Base-by-base conservation (phyloP, 2,797 vertebrate genomes). In the Lacerta agilis region DNA sequence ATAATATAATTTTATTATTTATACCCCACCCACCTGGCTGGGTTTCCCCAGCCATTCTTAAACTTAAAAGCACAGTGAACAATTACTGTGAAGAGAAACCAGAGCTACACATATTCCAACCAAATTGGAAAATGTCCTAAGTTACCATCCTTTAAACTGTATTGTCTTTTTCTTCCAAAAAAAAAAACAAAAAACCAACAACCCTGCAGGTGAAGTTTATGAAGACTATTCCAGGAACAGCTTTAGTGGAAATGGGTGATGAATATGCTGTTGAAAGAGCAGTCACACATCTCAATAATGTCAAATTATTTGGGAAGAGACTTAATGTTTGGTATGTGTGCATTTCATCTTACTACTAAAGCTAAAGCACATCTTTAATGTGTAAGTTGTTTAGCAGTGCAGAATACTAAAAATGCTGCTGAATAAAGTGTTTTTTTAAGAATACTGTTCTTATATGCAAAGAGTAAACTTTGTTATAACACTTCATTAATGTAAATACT, bases 181-280 rank as follows among this genome's bases (percentile, higher is more conserved):
- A 66, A n/a, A 90, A 0, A 3, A 3, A 79, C 79, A 1, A 66
- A n/a, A 90, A 0, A 3, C 49, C 13, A 55, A 55, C 49, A 55
- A 55, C 49, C 49, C 49, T 83, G 29, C 88, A 99, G 98, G 98
- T 99, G 73, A 99, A 99, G 95, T 99, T 99, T 90, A 99, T 99
- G 99, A 99, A 99, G 97, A 99, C 98, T 55, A 98, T 99, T 92
- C 98, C 98, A 1, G 99, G 98, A 43, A 99, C 99, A 0, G 98
- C 98, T 2, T 93, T 99, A 93, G 98, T 99, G 67, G 98, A 99
- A 97, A 99, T 99, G 98, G 98, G 98, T n/a, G 98, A 99, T 88
- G 99, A 99, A 88, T 99, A 99, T 8, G 98, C 98, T 66, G 98
- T 99, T 73, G 98, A 99, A 97, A 96, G 99, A 96, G 98, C 98